Evolutionary conservation across 23 tunicate genomes (phyloP).

Genomic region (Trididemnum clinides): DNA sequence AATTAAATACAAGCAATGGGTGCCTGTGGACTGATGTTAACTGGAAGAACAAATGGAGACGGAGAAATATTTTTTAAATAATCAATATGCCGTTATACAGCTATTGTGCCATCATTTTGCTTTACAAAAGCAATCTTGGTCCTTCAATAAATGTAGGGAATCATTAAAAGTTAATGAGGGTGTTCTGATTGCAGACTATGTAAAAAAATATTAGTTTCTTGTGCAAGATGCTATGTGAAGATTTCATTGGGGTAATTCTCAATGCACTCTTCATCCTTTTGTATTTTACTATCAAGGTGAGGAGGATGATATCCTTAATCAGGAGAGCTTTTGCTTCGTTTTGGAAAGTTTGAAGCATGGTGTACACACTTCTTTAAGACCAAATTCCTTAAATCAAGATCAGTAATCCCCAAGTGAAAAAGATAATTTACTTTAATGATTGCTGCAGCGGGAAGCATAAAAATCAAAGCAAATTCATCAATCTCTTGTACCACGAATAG

Average conservation of each 20-base stretch:
- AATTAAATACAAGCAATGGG: neutral
- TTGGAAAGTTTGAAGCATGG: too few relatives aligned
- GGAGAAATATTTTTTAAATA: neutral
- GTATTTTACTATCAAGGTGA: neutral
- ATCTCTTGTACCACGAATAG: neutral
- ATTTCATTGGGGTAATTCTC: neutral
- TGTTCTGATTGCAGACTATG: neutral
- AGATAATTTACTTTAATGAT: neutral
- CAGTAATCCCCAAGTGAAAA: neutral
- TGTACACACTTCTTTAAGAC: too few relatives aligned
- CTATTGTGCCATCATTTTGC: neutral
- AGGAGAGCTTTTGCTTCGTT: conserved; percentile 10
- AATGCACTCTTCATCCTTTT: conserved; percentile 1
- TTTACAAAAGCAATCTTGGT: neutral
- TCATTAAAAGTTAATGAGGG: neutral
- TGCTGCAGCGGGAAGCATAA: neutral
- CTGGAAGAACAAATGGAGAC: neutral
- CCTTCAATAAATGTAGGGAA: neutral
- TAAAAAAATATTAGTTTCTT: neutral
- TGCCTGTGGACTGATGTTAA: neutral
- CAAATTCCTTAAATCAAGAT: too few relatives aligned
- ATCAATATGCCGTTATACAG: neutral
- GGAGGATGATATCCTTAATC: neutral
- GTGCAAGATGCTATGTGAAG: neutral
- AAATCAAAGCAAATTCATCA: neutral